Conservation (phyloP, 1,140 invertebrate genomes). For the Hylyphantes graminicola region DNA sequence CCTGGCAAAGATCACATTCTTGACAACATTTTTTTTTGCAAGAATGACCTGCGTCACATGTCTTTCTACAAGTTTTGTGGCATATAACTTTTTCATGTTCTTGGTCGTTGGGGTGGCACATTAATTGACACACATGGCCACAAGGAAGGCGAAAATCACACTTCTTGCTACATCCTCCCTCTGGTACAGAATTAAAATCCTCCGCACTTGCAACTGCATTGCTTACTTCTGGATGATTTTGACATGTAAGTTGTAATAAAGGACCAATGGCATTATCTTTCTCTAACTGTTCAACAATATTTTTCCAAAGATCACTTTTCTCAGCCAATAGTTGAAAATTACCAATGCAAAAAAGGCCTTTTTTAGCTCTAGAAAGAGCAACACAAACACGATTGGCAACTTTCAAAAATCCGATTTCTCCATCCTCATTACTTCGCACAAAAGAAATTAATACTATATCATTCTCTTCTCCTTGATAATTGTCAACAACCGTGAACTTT, state of each 20-base stretch:
- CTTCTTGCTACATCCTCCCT: slow-evolving; percentile 56
- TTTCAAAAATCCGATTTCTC: slow-evolving; percentile 81
- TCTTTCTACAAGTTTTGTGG: slow-evolving; percentile 50
- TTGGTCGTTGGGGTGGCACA: slow-evolving; percentile 60
- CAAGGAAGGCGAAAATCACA: slow-evolving; percentile 57
- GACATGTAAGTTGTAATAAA: slow-evolving; percentile 30
- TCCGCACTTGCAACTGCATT: slow-evolving; percentile 14
- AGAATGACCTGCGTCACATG: slow-evolving; percentile 23
- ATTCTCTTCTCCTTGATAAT: slow-evolving; percentile 88
- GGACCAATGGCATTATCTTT: slow-evolving; percentile 62
- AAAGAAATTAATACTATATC: slow-evolving; percentile 86
- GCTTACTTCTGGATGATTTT: slow-evolving; percentile 38
- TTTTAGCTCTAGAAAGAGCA: slow-evolving; percentile 82
- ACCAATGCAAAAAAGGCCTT: slow-evolving; percentile 77
- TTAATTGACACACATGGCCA: slow-evolving; percentile 59
- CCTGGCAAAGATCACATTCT: slow-evolving; percentile 58
- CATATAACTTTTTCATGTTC: slow-evolving; percentile 51
- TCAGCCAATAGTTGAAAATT: slow-evolving; percentile 75
- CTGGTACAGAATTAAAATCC: slow-evolving; percentile 57
- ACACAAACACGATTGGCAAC: slow-evolving; percentile 84
- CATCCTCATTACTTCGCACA: slow-evolving; percentile 78
- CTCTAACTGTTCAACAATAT: slow-evolving; percentile 64
- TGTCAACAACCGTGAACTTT: slow-evolving; percentile 79
- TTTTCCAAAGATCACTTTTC: slow-evolving; percentile 68
- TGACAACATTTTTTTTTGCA: slow-evolving; percentile 57